A percentile compares a stretch with the other conserved stretches of the same genome.
phyloP scores from a whole-genome alignment of 2,113 vertebrate species.

The Myodes glareolus region DNA sequence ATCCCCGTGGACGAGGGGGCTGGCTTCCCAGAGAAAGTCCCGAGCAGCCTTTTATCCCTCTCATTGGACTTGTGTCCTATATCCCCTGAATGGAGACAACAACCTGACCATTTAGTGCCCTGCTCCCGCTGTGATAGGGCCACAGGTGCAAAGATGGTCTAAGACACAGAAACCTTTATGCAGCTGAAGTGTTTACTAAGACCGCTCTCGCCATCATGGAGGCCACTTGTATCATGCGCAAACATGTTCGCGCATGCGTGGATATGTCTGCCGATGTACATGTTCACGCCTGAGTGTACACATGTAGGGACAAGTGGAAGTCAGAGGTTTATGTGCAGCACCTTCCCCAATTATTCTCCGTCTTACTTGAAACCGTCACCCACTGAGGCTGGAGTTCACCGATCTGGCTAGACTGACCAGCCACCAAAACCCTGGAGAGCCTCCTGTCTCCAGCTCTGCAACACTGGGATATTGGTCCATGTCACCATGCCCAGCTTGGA shows the following conservation, averaged over 20 bases:
- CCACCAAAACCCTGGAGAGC: no score
- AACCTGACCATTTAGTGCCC: neutral
- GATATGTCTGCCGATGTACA: neutral
- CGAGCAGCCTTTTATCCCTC: neutral
- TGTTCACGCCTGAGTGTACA: neutral
- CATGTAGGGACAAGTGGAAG: neutral
- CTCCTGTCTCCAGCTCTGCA: neutral
- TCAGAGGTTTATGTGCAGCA: neutral
- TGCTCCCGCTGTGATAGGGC: neutral
- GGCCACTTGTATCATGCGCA: neutral
- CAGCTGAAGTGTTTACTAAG: neutral
- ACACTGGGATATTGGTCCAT: no score
- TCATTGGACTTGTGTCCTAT: neutral
- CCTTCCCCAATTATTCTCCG: neutral
- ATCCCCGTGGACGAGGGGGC: neutral
- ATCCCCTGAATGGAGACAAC: neutral
- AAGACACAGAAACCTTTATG: no score
- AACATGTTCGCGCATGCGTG: neutral
- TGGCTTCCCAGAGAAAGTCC: neutral
- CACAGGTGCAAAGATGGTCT: neutral
- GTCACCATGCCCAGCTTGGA: neutral
- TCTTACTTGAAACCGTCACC: neutral
- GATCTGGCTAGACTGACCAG: neutral
- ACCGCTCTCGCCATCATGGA: neutral
- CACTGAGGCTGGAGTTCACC: no score